Evolutionary conservation across 2,797 vertebrate genomes (phyloP).

Genomic region (Sylvia borin): DNA sequence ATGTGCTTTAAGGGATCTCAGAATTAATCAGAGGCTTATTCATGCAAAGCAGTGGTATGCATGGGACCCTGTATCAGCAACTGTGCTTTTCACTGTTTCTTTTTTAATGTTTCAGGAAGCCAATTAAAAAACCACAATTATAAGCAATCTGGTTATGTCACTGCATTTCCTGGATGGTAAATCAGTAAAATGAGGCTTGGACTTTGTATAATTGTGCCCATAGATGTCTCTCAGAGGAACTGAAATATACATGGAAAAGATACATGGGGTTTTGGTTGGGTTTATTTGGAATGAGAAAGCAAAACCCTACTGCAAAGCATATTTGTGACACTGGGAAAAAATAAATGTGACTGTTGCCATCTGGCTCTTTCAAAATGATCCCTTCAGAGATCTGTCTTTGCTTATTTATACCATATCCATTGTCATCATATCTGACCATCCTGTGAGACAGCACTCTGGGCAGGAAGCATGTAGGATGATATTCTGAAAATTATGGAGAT

Average conservation of each 20-base stretch:
- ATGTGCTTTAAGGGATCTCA: background rate
- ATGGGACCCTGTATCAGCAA: background rate
- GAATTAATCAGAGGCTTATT: conserved; percentile 49
- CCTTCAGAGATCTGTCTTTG: conserved; percentile 49
- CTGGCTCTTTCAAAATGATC: conserved; percentile 51
- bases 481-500: background rate
- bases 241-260: background rate
- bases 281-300: conserved; percentile 45
- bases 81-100: background rate
- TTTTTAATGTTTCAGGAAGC: conserved; percentile 43
- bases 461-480: background rate
- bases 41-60: background rate
- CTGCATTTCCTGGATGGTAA: conserved; percentile 43
- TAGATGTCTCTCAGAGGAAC: conserved; percentile 1
- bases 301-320: conserved; percentile 10
- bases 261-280: conserved; percentile 22
- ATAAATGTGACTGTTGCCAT: conserved; percentile 28
- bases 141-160: conserved; percentile 58
- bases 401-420: conserved; percentile 6
- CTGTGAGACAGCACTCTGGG: background rate
- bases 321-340: conserved; percentile 24
- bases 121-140: conserved; percentile 42
- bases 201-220: conserved; percentile 26
- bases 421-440: background rate
- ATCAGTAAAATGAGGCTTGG: conserved; percentile 40